Evolutionary conservation across 2,113 vertebrate species (phyloP).

Genomic region (Ahaetulla prasina): DNA sequence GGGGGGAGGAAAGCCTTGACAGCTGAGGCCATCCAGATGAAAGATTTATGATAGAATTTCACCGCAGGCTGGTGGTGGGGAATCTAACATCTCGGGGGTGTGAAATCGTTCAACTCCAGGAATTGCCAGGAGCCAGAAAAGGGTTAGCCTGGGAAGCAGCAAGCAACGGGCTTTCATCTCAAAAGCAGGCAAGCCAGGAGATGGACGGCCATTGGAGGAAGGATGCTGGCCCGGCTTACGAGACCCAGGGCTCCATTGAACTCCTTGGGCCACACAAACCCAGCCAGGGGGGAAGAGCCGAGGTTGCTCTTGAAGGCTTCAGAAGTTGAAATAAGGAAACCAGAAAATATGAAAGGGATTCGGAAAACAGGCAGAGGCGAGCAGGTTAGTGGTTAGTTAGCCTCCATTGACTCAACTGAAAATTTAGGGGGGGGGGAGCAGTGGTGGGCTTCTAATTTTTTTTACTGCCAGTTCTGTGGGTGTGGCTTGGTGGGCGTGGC

Average conservation of each 20-base stretch:
- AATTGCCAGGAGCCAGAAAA: slow-evolving; percentile 10
- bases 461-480: too few species aligned
- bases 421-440: neutral
- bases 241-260: neutral
- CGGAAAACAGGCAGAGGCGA: fast-evolving
- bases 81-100: slow-evolving; percentile 19
- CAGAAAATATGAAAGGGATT: too few species aligned
- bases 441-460: too few species aligned
- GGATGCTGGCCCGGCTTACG: neutral
- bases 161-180: neutral
- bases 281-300: neutral
- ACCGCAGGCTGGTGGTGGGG: slow-evolving; percentile 2
- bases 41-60: slow-evolving; percentile 28
- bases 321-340: neutral
- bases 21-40: neutral
- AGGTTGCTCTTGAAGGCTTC: neutral
- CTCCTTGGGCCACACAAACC: neutral
- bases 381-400: too few species aligned
- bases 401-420: neutral
- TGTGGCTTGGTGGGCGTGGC: too few species aligned
- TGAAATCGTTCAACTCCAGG: slow-evolving; percentile 19
- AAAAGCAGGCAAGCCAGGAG: fast-evolving
- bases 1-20: neutral
- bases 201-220: fast-evolving
- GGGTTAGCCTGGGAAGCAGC: neutral